phyloP scores from a whole-genome alignment of 2,113 vertebrate species.

The Phasianus colchicus region DNA sequence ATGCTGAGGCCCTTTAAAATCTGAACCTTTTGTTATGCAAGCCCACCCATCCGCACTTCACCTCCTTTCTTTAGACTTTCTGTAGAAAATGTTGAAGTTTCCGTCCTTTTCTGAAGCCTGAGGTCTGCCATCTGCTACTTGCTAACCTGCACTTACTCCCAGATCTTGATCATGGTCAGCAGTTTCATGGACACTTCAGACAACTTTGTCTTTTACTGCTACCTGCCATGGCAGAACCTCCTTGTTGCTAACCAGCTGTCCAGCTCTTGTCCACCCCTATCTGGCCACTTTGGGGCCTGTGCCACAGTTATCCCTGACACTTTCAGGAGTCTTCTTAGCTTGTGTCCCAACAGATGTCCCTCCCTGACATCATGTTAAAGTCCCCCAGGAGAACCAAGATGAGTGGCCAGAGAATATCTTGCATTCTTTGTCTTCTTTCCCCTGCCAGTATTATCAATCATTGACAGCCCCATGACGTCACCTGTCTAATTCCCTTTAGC shows the following conservation, averaged over 20 bases:
- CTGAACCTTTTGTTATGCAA: too few relatives aligned
- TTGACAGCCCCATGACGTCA: rapidly evolving
- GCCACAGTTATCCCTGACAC: rapidly evolving
- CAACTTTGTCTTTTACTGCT: neutral
- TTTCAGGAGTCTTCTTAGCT: neutral
- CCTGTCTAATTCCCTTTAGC: neutral
- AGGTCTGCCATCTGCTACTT: rapidly evolving
- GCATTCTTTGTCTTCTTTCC: neutral
- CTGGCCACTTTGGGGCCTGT: neutral
- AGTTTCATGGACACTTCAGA: neutral
- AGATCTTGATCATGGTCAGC: neutral
- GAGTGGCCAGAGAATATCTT: neutral
- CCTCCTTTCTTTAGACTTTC: neutral
- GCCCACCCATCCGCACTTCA: rapidly evolving
- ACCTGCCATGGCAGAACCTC: neutral
- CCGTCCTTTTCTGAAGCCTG: neutral
- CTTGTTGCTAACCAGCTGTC: neutral
- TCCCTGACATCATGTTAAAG: rapidly evolving
- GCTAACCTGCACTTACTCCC: neutral
- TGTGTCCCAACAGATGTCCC: rapidly evolving
- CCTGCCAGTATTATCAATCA: neutral
- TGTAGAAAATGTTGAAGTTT: neutral
- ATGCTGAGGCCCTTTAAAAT: neutral
- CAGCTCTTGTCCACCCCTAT: neutral
- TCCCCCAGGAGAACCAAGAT: neutral